Evolutionary conservation across 2,888 invertebrate species (phyloP).

Genomic region (Tolmerus cingulatus): DNA sequence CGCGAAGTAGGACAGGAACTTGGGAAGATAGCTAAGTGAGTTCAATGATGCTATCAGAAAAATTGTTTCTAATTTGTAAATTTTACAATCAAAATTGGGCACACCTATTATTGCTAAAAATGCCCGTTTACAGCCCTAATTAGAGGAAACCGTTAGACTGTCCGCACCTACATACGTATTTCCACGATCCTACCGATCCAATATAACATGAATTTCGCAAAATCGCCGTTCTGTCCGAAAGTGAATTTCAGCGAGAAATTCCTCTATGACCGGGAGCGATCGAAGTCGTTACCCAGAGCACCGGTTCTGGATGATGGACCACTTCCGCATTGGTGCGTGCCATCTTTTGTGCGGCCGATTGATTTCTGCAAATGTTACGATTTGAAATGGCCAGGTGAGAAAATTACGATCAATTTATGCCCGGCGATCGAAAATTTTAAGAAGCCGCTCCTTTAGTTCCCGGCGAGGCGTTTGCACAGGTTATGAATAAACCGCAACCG

Average conservation of each 20-base stretch:
- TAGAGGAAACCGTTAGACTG: neutral
- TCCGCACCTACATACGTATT: neutral
- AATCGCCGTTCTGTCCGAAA: neutral
- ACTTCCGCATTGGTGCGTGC: slow-evolving; percentile 20
- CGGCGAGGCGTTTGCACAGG: neutral
- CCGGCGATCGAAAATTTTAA: neutral
- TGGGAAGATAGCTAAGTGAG: neutral
- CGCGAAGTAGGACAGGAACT: neutral
- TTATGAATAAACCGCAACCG: slow-evolving; percentile 18
- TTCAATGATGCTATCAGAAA: neutral
- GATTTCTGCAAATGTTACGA: slow-evolving; percentile 22
- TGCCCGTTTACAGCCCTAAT: neutral
- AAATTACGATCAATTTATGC: slow-evolving; percentile 5
- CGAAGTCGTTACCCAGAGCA: neutral
- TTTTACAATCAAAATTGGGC: neutral
- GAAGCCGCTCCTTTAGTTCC: neutral
- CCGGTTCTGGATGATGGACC: neutral
- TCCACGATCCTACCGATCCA: neutral
- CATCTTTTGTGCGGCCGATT: neutral
- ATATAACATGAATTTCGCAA: neutral
- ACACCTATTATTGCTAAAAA: neutral
- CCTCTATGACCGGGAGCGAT: neutral
- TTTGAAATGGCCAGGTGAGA: slow-evolving; percentile 5
- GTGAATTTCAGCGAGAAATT: neutral
- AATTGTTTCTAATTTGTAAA: neutral